Conservation (phyloP, 2,888 invertebrate genomes). For the Drosophila peninsularis region DNA sequence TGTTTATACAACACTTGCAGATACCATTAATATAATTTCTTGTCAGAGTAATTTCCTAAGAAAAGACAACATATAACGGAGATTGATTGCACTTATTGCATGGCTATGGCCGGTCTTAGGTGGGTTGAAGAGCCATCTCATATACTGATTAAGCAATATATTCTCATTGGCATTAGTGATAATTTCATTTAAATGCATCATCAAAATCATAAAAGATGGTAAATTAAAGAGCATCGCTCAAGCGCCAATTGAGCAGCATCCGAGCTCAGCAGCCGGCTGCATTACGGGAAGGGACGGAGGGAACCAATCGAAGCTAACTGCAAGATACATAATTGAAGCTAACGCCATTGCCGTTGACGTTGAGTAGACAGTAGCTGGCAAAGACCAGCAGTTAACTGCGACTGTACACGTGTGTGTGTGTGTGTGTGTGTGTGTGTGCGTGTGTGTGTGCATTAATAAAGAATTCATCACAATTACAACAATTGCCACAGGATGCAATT, state of each 20-base stretch:
- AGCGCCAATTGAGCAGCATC: constrained; percentile 52
- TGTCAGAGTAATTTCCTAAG: constrained; percentile 23
- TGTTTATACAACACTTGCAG: background rate
- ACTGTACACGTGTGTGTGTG: constrained; percentile 1
- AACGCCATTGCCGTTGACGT: constrained; percentile 51
- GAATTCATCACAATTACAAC: constrained; percentile 81
- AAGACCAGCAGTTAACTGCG: constrained; percentile 9
- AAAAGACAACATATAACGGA: constrained; percentile 4
- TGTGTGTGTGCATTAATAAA: constrained; percentile 61
- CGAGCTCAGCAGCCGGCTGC: constrained; percentile 16
- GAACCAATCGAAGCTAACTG: constrained; percentile 28
- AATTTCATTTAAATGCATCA: constrained; percentile 65
- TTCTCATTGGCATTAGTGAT: constrained; percentile 37
- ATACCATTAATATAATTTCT: constrained; percentile 11
- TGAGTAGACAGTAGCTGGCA: constrained; percentile 54
- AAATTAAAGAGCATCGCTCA: constrained; percentile 46
- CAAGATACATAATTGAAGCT: constrained; percentile 64
- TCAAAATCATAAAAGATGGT: constrained; percentile 57
- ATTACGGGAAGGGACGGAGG: constrained; percentile 1
- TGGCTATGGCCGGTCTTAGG: constrained; percentile 20
- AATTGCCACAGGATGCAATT: constrained; percentile 79
- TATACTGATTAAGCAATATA: constrained; percentile 39
- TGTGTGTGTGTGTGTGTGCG: constrained; percentile 11
- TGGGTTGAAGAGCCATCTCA: constrained; percentile 14
- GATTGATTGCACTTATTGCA: constrained; percentile 12